phyloP scores from a whole-genome alignment of 2,113 vertebrate species.

The Tetrax tetrax region DNA sequence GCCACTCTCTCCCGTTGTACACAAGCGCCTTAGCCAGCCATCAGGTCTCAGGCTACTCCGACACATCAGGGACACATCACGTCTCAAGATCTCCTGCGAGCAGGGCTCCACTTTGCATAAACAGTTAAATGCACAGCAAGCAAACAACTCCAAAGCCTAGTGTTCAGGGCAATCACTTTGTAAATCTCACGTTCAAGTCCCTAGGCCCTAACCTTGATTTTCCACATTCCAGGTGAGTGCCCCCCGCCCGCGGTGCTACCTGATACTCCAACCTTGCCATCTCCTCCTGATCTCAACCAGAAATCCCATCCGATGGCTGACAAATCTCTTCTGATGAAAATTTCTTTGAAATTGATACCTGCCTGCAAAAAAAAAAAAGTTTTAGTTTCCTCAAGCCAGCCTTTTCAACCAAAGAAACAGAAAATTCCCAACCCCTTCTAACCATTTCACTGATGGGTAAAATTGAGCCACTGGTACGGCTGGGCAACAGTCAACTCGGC shows the following conservation, averaged over 20 bases:
- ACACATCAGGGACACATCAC: neutral
- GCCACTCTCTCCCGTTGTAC: neutral
- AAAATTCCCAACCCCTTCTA: neutral
- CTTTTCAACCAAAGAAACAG: conserved; percentile 16
- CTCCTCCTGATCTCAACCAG: conserved; percentile 35
- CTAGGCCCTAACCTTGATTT: conserved; percentile 41
- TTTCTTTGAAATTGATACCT: conserved; percentile 63
- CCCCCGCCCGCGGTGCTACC: neutral
- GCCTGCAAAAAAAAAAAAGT: neutral
- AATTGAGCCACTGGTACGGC: neutral
- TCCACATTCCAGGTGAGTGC: conserved; percentile 69
- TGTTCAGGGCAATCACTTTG: neutral
- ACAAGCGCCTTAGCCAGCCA: neutral
- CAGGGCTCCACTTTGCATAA: neutral
- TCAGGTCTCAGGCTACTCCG: fast-evolving
- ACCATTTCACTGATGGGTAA: neutral
- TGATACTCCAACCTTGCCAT: conserved; percentile 58
- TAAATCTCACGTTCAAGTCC: conserved; percentile 43
- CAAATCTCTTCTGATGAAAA: conserved; percentile 65
- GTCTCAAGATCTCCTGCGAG: neutral
- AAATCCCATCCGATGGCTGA: conserved; percentile 59
- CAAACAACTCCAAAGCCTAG: neutral
- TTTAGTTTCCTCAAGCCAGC: conserved; percentile 22
- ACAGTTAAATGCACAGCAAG: conserved; percentile 12
- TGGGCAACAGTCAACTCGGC: fast-evolving